Base-by-base conservation (phyloP, 2,797 vertebrate species). In the Acanthopagrus latus region DNA sequence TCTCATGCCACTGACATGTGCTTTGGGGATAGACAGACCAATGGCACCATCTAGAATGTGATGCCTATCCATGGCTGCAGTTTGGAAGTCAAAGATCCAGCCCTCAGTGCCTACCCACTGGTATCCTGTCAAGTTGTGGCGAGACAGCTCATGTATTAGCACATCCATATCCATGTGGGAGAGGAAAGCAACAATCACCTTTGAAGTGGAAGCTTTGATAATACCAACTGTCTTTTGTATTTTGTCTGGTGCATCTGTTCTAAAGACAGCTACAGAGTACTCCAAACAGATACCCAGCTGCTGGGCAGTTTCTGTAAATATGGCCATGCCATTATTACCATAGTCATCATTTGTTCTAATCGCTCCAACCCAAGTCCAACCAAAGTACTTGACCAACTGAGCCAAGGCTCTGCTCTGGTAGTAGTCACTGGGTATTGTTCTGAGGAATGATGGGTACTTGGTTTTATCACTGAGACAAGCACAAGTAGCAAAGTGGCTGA, bases 311-410 rank as follows among this genome's bases (percentile, higher is more conserved):
- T 89, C 67, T 17, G 47, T 84, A 38, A 93, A 93, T 12, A 60
- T 83, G 0, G 82, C 80, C 88, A 93, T 92, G 12, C 91, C 91
- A 8, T 77, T 93, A 47, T 93, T 91, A 2, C 88, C 86, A 56
- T 91, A 92, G 76, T 94, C 94, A 72, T 91, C 76, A 71, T 94
- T 90, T 0, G 18, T 83, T 86, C 90, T 54, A 1, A 95, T 78
- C 1, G 92, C 90, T 43, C 94, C 94, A 63, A 94, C 89, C 93
- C 93, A 95, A 7, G 91, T 94, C 94, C 94, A 95, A 3, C 91
- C 92, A 77, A 94, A 94, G 68, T 93, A 58, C 11, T 88, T 93
- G 43, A 94, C 92, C 59, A 94, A 72, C 23, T 93, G 87, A 6
- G 92, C 94, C 23, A 94, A 80, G 4, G 94, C 94, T 86, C 91